Base-by-base conservation (phyloP, 2,797 vertebrate species). In the Buphagus erythrorhynchus region DNA sequence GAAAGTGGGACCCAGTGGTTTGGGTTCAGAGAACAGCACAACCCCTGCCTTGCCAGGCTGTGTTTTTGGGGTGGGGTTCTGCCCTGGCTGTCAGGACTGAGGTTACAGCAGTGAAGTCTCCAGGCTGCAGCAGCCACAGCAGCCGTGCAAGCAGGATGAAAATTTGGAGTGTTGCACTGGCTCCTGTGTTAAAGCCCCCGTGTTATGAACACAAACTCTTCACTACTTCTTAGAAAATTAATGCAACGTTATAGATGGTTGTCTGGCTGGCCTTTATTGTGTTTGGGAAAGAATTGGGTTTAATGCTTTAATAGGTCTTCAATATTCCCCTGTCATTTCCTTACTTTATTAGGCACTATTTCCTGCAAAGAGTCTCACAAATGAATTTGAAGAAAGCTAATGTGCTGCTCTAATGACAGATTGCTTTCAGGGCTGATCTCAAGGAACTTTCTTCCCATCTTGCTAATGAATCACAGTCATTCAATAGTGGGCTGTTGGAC, bases 1-100 rank as follows among this genome's bases (percentile, higher is more conserved):
- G 35, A 86, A 91, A 71, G n/a, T 35, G 31, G 51, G 85, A 35
- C 43, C 10, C 18, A 96, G 63, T 95, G 96, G 52, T 97, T 96
- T 95, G 95, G 95, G 69, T 97, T 95, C 79, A 91, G 75, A 94
- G 93, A 95, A 10, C 80, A 94, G 19, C 81, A 92, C 95, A 91
- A 90, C 54, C 68, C 48, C 10, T 38, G 57, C 59, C 7, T 58
- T 68, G 54, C 93, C 92, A 58, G 90, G 59, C 21, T 88, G 95
- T 48, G 86, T 19, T 55, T 79, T 72, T 93, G 90, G 94, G 97
- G 48, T 85, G 7, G 58, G 49, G 42, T 54, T 76, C 67, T 57
- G 54, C 58, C n/a, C 65, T 86, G 13, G 58, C 2, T 63, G 81
- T 86, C 35, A 80, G 96, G 26, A 31, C 51, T 4, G 82, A 96